A percentile compares a stretch with the other conserved stretches of the same genome.
phyloP scores from a whole-genome alignment of 1,140 invertebrate species.

The Lordiphosa collinella region DNA sequence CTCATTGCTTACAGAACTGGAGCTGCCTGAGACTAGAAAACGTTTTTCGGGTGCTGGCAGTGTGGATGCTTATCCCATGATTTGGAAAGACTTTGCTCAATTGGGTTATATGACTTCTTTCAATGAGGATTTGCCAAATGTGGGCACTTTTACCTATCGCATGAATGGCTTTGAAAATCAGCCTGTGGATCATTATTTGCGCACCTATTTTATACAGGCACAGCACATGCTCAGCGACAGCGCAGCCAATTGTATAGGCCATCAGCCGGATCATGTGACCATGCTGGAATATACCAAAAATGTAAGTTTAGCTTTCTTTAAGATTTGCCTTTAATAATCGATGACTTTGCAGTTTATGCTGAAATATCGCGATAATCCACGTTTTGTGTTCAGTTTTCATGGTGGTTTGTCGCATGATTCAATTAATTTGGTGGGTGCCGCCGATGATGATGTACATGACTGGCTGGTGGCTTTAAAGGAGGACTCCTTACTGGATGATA shows the following conservation, averaged over 20 bases:
- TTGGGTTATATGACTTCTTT: conserved; percentile 88
- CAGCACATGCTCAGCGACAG: conserved; percentile 81
- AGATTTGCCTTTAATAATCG: no score
- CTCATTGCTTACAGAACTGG: no score
- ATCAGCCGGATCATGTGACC: conserved; percentile 87
- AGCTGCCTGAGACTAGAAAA: conserved; percentile 92
- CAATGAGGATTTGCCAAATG: conserved; percentile 91
- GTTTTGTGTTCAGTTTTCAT: conserved; percentile 93
- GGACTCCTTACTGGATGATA: conserved; percentile 86
- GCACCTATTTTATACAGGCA: conserved; percentile 87
- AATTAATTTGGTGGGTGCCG: conserved; percentile 87
- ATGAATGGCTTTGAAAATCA: conserved; percentile 91
- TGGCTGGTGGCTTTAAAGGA: conserved; percentile 84
- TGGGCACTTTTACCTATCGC: conserved; percentile 94
- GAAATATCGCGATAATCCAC: conserved; percentile 82
- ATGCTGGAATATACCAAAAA: conserved; percentile 84
- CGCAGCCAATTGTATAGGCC: conserved; percentile 87
- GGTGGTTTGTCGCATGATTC: conserved; percentile 94
- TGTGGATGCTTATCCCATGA: conserved; percentile 90
- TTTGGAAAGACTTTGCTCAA: conserved; percentile 88
- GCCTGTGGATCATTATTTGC: conserved; percentile 95
- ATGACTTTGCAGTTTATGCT: conserved; percentile 79
- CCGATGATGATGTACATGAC: conserved; percentile 86
- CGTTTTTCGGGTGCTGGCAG: conserved; percentile 83
- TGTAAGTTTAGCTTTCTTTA: conserved; percentile 80